Conservation (phyloP, 2,888 invertebrate species). For the Caradrina clavipalpis region DNA sequence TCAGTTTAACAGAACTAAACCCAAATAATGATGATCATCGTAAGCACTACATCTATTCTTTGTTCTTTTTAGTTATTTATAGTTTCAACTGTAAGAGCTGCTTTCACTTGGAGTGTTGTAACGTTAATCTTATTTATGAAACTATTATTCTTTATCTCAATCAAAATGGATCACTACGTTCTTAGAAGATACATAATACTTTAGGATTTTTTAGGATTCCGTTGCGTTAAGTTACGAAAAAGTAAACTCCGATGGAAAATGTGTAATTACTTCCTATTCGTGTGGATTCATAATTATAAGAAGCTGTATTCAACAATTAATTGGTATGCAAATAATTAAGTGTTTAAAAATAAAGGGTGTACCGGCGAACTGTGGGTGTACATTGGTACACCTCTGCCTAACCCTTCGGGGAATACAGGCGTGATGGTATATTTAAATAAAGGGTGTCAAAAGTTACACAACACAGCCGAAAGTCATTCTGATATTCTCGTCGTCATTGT, state of each 20-base stretch:
- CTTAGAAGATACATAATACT: conserved; percentile 25
- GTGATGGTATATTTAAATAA: no score
- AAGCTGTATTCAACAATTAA: not conserved
- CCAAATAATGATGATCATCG: not conserved
- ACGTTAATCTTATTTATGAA: conserved; percentile 17
- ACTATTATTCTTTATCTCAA: conserved; percentile 35
- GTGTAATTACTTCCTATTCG: conserved; percentile 29
- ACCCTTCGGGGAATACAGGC: no score
- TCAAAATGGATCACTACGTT: conserved; percentile 52
- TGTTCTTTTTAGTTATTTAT: not conserved
- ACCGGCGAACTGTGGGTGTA: no score
- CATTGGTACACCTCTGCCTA: no score
- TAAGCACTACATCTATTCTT: not conserved
- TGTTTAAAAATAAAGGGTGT: not conserved
- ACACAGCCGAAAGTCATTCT: no score
- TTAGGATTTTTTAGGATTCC: conserved; percentile 43
- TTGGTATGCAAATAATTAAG: no score
- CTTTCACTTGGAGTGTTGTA: conserved; percentile 28
- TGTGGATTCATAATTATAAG: conserved; percentile 4
- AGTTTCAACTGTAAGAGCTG: conserved; percentile 13
- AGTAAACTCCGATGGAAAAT: conserved; percentile 29
- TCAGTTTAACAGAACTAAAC: not conserved
- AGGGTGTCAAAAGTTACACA: no score
- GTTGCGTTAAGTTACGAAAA: conserved; percentile 9
- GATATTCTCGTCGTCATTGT: no score